Base-by-base conservation (phyloP, 1,140 invertebrate genomes). In the Diabrotica virgifera region DNA sequence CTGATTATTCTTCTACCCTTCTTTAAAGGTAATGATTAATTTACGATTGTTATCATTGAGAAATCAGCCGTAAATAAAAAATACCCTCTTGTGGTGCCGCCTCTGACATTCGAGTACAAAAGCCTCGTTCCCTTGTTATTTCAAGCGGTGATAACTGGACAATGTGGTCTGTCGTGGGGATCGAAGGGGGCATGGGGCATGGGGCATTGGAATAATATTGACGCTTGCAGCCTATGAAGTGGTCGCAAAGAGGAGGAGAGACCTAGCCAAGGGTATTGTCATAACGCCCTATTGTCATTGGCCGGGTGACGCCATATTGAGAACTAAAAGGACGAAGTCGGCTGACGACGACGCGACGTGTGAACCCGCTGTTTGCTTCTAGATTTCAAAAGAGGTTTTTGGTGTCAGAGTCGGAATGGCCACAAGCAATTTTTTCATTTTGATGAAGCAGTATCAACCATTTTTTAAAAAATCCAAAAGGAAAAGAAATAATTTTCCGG, bases 131-230 rank as follows among this genome's bases (percentile, higher is more conserved):
- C 66, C 62, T 66, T 67, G 62, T 67, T 67, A 56, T 69, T 69
- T 63, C 51, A 59, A 69, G 56, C 63, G 59, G 55, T 69, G 67
- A 69, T 66, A 69, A 65, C 67, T 62, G 67, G 67, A 69, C 67
- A 69, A 69, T 66, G 56, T 63, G 38, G 59, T 52, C n/a, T 38
- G 46, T 58, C 59, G 46, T 63, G 37, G 40, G 37, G 40, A 54
- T 56, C 52, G 63, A 61, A 36, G 36, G 62, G 62, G 62, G 62
- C n/a, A n/a, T n/a, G n/a, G n/a, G n/a, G n/a, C n/a, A n/a, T n/a
- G 62, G 62, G 62, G 62, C 62, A 62, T 52, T 64, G 63, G 40
- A 64, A 68, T 68, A 68, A 68, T 68, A 68, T 68, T 68, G 66
- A 68, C 54, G 66, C 36, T 24, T 52, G 51, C 60, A 67, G 53